Base-by-base conservation (phyloP, 2,797 vertebrate species). In the Schizopygopsis pylzovi region DNA sequence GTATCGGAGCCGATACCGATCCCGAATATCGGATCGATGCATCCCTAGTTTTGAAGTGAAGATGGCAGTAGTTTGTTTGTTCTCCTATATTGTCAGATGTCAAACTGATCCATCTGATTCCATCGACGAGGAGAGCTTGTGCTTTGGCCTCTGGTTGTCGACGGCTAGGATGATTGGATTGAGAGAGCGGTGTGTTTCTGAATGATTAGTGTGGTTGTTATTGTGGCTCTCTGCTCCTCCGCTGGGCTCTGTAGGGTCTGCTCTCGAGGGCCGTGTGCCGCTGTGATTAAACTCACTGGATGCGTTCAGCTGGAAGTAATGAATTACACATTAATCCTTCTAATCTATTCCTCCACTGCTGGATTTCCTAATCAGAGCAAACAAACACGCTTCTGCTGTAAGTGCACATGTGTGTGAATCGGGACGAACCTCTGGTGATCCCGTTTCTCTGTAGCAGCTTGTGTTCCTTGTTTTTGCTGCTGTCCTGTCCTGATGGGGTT, bases 261-360 rank as follows among this genome's bases (percentile, higher is more conserved):
- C 37, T 43, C 54, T 79, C 22, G n/a, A 25, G 52, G 76, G 76
- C 54, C 7, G 5, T 25, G 37, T 41, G 37, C 47, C 7, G 37
- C 37, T 79, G 76, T 61, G 54, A 79, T 79, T 79, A 43, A 79
- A 43, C 22, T 61, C 54, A 59, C 76, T n/a, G 54, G 33, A 54
- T 43, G 76, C 54, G 13, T 61, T 78, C 54, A 78, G 54, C 54
- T 78, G 54, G 20, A 78, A 78, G 56, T 43, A 78, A 61, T 41
- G 37, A 78, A 78, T 78, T 78, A 78, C 76, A 16, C 52, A 43
- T 61, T 78, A 78, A 78, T 78, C 54, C 76, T 41, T 61, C 76
- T 78, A 43, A 78, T 59, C 76, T 78, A n/a, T 77, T 77, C 49
- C 45, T 78, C 15, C 76, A 41, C 54, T 5, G 49, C 73, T 77